Evolutionary conservation across 1,140 invertebrate species (phyloP).

Genomic region (Myzus persicae): DNA sequence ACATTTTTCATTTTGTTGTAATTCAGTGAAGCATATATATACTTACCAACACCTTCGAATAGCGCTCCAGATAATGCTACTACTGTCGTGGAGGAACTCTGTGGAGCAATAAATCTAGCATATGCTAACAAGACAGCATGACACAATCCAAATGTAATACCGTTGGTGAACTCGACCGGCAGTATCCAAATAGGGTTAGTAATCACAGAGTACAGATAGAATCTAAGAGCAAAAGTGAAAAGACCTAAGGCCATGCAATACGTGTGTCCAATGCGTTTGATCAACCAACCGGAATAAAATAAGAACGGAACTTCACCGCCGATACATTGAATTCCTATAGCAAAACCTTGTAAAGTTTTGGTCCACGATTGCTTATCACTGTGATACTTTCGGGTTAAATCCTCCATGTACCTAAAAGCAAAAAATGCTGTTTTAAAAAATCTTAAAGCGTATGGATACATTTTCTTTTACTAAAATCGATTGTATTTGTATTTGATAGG

Average conservation of each 20-base stretch:
- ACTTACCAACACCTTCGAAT: constrained; percentile 82
- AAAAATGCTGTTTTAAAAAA: neutral
- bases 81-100: constrained; percentile 85
- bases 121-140: constrained; percentile 90
- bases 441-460: neutral
- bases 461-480: neutral
- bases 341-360: constrained; percentile 83
- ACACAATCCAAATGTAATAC: constrained; percentile 86
- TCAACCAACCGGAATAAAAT: constrained; percentile 78
- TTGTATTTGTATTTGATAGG: neutral
- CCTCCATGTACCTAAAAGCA: constrained; percentile 72
- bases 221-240: constrained; percentile 76
- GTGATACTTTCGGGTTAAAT: constrained; percentile 67
- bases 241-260: constrained; percentile 83
- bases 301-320: constrained; percentile 87
- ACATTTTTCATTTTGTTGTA: no score
- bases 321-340: constrained; percentile 81
- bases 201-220: constrained; percentile 83
- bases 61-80: constrained; percentile 85
- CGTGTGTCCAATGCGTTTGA: constrained; percentile 83
- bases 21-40: neutral
- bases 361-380: constrained; percentile 67
- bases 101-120: constrained; percentile 82
- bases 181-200: constrained; percentile 83
- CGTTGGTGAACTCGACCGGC: constrained; percentile 85